Evolutionary conservation across 2,888 invertebrate species (phyloP).

Genomic region (Tribolium freemani): DNA sequence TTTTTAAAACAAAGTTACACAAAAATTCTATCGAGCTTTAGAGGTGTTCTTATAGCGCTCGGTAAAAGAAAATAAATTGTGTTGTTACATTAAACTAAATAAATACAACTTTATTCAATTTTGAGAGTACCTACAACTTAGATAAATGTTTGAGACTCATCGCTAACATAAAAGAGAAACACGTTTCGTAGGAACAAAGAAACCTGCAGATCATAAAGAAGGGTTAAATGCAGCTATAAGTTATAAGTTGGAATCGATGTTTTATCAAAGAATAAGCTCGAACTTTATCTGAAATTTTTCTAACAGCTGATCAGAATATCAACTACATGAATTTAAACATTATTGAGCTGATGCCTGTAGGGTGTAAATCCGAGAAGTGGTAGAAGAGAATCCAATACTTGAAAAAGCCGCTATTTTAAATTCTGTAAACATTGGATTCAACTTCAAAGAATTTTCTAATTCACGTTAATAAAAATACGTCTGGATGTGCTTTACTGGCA

Average conservation of each 20-base stretch:
- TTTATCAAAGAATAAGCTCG: background rate
- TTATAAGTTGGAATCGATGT: background rate
- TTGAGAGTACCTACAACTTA: no score
- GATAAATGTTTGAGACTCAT: no score
- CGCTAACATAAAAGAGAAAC: background rate
- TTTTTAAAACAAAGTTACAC: background rate
- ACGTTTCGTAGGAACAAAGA: background rate
- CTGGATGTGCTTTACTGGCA: no score
- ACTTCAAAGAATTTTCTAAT: no score
- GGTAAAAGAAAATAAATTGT: no score
- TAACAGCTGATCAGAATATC: background rate
- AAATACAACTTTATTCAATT: background rate
- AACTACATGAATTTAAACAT: background rate
- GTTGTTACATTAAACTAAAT: background rate
- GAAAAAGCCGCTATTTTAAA: background rate
- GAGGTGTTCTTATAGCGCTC: no score
- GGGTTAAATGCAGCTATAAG: background rate
- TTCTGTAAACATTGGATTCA: background rate
- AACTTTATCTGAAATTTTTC: background rate
- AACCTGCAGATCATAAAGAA: background rate
- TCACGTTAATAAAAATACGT: no score
- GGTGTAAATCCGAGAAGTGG: background rate
- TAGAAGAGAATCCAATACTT: background rate
- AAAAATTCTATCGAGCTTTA: background rate
- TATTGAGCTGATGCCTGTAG: background rate